Conservation (phyloP, 2,113 vertebrate species). For the Pardalotus punctatus region DNA sequence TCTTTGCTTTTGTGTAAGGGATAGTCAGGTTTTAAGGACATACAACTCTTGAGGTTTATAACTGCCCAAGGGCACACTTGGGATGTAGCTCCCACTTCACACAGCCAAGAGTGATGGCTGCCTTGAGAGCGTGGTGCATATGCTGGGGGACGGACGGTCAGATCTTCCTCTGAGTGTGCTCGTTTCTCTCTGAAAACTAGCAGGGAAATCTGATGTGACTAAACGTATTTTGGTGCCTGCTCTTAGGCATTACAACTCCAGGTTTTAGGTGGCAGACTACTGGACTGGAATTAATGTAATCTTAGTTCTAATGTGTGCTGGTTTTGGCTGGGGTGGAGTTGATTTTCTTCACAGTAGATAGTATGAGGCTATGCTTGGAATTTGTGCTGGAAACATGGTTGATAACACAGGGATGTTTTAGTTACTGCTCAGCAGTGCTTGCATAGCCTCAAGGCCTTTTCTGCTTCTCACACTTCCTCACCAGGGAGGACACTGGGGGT, state of each 20-base stretch:
- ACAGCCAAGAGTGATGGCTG: background rate
- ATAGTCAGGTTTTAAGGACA: background rate
- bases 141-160: accelerated
- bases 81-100: background rate
- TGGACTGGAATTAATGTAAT: background rate
- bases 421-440: background rate
- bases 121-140: background rate
- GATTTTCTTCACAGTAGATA: background rate
- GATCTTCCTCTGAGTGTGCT: background rate
- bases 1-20: background rate
- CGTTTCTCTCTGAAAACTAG: background rate
- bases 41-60: background rate
- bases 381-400: background rate
- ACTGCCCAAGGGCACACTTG: background rate
- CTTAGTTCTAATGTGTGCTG: background rate
- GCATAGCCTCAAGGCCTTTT: background rate
- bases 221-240: background rate
- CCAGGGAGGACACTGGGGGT: background rate
- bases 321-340: background rate
- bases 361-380: background rate
- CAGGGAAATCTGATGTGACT: background rate
- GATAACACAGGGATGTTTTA: conserved; percentile 1
- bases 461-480: background rate
- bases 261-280: background rate
- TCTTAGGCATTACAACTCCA: background rate